Evolutionary conservation across 2,113 vertebrate species (phyloP), one percentile per base, ranked within the genome.

Genomic region (Barbus barbus): DNA sequence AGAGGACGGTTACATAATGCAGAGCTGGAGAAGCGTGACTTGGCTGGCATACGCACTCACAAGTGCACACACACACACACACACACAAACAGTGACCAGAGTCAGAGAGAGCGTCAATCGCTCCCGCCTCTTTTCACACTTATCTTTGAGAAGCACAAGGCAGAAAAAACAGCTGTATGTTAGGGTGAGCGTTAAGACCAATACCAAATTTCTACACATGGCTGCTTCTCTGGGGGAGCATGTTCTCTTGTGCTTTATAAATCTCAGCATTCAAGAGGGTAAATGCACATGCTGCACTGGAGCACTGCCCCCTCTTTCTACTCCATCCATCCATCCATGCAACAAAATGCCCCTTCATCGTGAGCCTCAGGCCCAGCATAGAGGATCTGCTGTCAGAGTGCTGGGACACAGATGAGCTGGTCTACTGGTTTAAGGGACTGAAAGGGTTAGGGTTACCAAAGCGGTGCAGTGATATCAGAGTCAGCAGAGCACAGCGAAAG

Each of bases 1-100:
- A 63, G 51, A 61, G 44, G 28, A n/a, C 20, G 1, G 58, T 88
- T 88, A 86, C 75, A 69, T 82, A 88, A 86, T 38, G n/a, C 74
- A 41, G 26, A 36, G 44, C 38, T 76, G 69, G 72, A 73, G 65
- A 61, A 69, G 85, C 38, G 74, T 88, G 83, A 88, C 87, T 84
- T 79, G 79, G 78, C 72, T 83, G 22, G 56, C 72, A 24, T 51
- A 38, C 38, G 6, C 13, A 33, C 6, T 20, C 38, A 82, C 44
- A 87, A 73, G 72, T 28, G 31, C 48, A 9, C 48, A 7, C 44
- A 75, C 44, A 53, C 44, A 76, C 46, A 63, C 58, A 84, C 33
- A 73, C 24, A 38, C 44, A 71, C 24, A 73, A 48, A 28, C 60
- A 72, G 7, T 38, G 38, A 77, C 48, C 48, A 33, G 44, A 67